Conservation (phyloP, 2,888 invertebrate genomes). For the Sphaerophoria rueppellii region DNA sequence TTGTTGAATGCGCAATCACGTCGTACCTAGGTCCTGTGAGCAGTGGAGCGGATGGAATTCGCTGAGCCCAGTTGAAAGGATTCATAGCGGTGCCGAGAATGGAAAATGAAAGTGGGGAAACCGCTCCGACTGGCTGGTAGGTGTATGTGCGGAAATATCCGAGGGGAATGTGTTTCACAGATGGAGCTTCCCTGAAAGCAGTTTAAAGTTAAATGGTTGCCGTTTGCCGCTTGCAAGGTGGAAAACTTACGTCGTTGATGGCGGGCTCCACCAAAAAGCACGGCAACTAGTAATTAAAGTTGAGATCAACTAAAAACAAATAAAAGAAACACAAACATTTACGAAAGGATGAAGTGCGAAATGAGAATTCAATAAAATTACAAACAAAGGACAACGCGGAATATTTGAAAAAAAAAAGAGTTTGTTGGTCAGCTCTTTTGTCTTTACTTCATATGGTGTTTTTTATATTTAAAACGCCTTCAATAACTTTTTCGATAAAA, state of each 20-base stretch:
- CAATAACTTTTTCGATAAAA: too few relatives aligned
- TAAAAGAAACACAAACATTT: neutral
- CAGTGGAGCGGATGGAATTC: slow-evolving; percentile 75
- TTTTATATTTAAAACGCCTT: too few relatives aligned
- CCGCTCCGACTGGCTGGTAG: slow-evolving; percentile 79
- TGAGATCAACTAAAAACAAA: slow-evolving; percentile 45
- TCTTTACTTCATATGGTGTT: too few relatives aligned
- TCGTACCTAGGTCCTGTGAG: slow-evolving; percentile 76
- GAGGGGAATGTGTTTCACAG: slow-evolving; percentile 79
- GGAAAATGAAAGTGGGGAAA: slow-evolving; percentile 75
- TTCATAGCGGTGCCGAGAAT: slow-evolving; percentile 76
- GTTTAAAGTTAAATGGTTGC: neutral
- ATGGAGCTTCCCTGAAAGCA: slow-evolving; percentile 50
- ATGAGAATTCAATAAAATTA: too few relatives aligned
- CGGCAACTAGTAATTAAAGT: slow-evolving; percentile 10
- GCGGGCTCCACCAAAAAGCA: slow-evolving; percentile 60
- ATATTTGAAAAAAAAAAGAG: too few relatives aligned
- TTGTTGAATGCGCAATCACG: slow-evolving; percentile 74
- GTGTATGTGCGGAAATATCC: slow-evolving; percentile 81
- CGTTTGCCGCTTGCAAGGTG: neutral
- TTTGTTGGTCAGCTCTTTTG: too few relatives aligned
- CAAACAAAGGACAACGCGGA: too few relatives aligned
- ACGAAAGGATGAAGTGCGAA: too few relatives aligned
- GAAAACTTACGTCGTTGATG: slow-evolving; percentile 54
- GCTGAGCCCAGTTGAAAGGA: slow-evolving; percentile 52